A percentile compares a stretch with the other conserved stretches of the same genome.
Evolutionary conservation across 1,140 invertebrate species (phyloP).

Genomic region (Chlorops oryzae): DNA sequence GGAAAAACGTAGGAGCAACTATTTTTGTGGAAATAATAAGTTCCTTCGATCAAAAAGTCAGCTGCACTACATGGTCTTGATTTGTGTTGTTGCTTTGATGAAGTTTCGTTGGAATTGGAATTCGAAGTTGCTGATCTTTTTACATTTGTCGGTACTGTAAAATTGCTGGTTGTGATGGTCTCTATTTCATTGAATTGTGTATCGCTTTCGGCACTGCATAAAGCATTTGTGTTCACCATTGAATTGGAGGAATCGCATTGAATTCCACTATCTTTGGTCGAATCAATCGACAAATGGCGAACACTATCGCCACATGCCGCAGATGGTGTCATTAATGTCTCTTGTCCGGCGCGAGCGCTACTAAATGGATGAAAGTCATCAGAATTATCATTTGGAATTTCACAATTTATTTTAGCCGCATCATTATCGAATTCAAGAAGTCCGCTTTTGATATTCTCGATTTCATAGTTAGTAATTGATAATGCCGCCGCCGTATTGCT

Average conservation of each 20-base stretch:
- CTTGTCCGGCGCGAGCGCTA: conserved; percentile 2
- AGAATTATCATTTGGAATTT: conserved; percentile 9
- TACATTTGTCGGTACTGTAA: neutral
- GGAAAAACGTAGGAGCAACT: conserved; percentile 41
- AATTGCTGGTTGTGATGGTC: neutral
- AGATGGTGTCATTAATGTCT: neutral
- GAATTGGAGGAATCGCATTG: conserved; percentile 28
- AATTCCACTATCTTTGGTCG: conserved; percentile 44
- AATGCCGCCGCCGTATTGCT: conserved; percentile 15
- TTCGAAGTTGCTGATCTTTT: neutral
- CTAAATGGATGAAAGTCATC: conserved; percentile 20
- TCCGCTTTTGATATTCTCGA: conserved; percentile 35
- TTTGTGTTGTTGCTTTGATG: conserved; percentile 27
- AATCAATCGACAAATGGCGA: conserved; percentile 41
- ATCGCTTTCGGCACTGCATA: conserved; percentile 29
- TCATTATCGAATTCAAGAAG: too few relatives aligned
- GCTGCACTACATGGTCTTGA: conserved; percentile 31
- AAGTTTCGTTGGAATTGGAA: conserved; percentile 5
- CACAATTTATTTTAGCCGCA: too few relatives aligned
- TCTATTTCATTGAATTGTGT: conserved; percentile 17
- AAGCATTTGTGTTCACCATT: conserved; percentile 16
- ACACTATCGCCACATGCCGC: conserved; percentile 9
- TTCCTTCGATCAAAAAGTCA: conserved; percentile 33
- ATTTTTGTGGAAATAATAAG: conserved; percentile 35
- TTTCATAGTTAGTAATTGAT: conserved; percentile 28